Evolutionary conservation across 2,888 invertebrate genomes (phyloP).

Genomic region (Mimumesa dahlbomi): DNA sequence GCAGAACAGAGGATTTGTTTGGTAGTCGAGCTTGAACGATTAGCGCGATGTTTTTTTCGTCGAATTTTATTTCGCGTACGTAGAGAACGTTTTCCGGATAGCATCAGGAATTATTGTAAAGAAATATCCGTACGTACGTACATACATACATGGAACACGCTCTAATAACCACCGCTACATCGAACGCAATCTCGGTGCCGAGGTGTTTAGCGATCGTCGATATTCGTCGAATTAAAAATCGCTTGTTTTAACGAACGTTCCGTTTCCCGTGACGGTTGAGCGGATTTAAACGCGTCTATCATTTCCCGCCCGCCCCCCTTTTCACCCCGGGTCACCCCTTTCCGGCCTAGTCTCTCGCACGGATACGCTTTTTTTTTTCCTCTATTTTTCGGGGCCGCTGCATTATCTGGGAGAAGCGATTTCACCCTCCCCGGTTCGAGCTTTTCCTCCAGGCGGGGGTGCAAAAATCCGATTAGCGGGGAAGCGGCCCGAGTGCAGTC

Average conservation of each 20-base stretch:
- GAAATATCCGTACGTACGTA: too few species aligned
- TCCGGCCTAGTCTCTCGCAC: constrained; percentile 19
- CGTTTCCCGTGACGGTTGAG: neutral
- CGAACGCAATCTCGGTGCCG: neutral
- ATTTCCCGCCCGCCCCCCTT: neutral
- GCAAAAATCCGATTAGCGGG: constrained; percentile 65
- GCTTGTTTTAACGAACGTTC: constrained; percentile 29
- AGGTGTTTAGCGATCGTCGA: neutral
- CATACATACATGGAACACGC: too few species aligned
- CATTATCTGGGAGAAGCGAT: constrained; percentile 52
- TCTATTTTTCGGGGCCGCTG: constrained; percentile 22
- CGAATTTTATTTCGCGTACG: too few species aligned
- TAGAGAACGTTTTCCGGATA: too few species aligned
- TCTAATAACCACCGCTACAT: constrained; percentile 4
- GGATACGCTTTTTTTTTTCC: neutral
- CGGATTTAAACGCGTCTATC: constrained; percentile 24
- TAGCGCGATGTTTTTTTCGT: too few species aligned
- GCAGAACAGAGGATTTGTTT: constrained; percentile 4
- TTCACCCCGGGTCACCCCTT: neutral
- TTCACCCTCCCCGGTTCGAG: constrained; percentile 28
- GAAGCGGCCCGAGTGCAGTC: constrained; percentile 35
- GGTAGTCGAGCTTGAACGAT: constrained; percentile 3
- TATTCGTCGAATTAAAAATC: constrained; percentile 10
- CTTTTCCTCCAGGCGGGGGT: constrained; percentile 25
- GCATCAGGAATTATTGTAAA: too few species aligned